These are phyloP conservation scores for Clarias fuscus DNA, from an alignment of 2,797 vertebrate genomes.

Conservation along the genomic window DNA sequence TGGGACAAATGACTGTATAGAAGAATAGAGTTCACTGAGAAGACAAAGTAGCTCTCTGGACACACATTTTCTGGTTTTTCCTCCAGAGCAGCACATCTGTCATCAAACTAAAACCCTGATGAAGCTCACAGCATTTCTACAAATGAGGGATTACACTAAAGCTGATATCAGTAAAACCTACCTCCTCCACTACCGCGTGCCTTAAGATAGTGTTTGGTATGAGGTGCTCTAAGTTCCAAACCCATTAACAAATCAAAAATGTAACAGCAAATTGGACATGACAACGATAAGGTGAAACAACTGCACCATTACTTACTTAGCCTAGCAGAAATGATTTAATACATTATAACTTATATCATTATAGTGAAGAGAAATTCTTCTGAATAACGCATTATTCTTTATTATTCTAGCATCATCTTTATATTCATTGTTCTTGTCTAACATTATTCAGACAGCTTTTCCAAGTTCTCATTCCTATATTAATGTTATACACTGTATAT, in stretches of 20 bases:
- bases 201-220: background rate
- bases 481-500: background rate
- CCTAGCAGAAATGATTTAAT: background rate
- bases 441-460: background rate
- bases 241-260: background rate
- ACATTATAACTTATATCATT: background rate
- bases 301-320: background rate
- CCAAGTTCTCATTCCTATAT: background rate
- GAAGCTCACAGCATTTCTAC: background rate
- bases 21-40: background rate
- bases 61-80: background rate
- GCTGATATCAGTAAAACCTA: background rate
- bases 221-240: background rate
- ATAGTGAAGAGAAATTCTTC: background rate
- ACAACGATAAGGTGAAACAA: background rate
- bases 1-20: background rate
- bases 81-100: conserved; percentile 17
- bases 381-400: background rate
- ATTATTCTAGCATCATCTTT: no score
- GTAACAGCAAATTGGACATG: background rate
- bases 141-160: conserved; percentile 29
- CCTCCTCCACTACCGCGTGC: background rate
- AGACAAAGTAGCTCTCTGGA: conserved; percentile 15
- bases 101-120: conserved; percentile 2
- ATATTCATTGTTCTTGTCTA: no score